Conservation (phyloP, 1,140 invertebrate genomes). For the Wasmannia auropunctata region DNA sequence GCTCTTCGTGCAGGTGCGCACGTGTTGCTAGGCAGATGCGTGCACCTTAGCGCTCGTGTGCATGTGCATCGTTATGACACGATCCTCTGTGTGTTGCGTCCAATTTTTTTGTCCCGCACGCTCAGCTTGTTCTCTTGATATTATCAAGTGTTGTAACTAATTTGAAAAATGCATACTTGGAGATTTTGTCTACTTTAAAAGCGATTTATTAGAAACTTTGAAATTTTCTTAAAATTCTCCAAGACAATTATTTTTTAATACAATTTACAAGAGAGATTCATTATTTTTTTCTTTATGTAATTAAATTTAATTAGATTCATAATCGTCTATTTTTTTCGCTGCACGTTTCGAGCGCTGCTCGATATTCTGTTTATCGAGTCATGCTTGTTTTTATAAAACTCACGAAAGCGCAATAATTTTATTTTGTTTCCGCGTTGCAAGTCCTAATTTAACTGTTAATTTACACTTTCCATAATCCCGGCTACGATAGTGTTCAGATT, state of each 20-base stretch:
- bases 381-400: conserved; percentile 1
- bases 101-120: not conserved
- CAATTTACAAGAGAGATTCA: not conserved
- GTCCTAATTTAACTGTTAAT: not conserved
- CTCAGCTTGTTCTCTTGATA: not conserved
- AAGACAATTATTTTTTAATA: not conserved
- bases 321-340: not conserved
- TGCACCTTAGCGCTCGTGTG: not conserved
- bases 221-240: not conserved
- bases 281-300: not conserved
- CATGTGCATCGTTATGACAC: not conserved
- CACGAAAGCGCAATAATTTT: not conserved
- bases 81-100: not conserved
- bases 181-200: not conserved
- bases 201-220: not conserved
- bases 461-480: conserved; percentile 28
- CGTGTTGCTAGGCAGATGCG: conserved; percentile 52
- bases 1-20: conserved; percentile 17
- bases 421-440: not conserved
- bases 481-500: not conserved
- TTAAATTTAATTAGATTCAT: not conserved
- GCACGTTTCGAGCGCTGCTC: not conserved
- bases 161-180: not conserved
- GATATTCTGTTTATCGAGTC: not conserved
- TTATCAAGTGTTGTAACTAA: not conserved